Evolutionary conservation across 1,140 invertebrate species (phyloP).

Genomic region (Akabosia matsudoensis): DNA sequence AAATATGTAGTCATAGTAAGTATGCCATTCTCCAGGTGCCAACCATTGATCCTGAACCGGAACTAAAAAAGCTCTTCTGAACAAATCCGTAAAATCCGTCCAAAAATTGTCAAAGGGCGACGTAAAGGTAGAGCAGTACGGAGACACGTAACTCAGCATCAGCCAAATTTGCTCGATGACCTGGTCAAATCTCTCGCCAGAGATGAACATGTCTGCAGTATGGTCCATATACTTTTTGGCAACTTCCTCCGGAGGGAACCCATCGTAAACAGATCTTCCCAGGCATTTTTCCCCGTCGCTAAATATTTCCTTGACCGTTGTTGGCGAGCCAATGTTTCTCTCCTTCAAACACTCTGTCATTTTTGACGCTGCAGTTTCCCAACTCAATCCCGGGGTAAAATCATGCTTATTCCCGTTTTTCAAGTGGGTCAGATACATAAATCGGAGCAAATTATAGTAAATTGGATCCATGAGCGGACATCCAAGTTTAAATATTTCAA

Average conservation of each 20-base stretch:
- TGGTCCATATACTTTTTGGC: too few species aligned
- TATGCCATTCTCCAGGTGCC: background rate
- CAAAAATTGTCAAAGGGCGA: background rate
- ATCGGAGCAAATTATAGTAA: background rate
- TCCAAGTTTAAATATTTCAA: background rate
- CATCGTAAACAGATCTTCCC: too few species aligned
- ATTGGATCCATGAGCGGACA: background rate
- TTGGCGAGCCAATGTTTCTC: too few species aligned
- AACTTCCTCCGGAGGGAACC: too few species aligned
- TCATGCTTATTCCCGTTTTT: too few species aligned
- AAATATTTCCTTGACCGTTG: too few species aligned
- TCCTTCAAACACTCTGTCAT: background rate
- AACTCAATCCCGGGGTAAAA: too few species aligned
- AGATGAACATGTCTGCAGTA: background rate
- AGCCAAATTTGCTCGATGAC: slow-evolving; percentile 13
- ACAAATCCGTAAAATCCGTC: background rate
- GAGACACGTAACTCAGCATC: slow-evolving; percentile 1
- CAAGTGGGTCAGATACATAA: background rate
- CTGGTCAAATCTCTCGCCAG: background rate
- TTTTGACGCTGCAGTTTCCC: background rate
- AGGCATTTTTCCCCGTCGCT: too few species aligned
- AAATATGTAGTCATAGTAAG: slow-evolving; percentile 3
- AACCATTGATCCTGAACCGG: background rate
- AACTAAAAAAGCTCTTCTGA: background rate
- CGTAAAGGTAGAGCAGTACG: background rate